Conservation (phyloP, 2,113 vertebrate genomes). For the Lepisosteus osseus region DNA sequence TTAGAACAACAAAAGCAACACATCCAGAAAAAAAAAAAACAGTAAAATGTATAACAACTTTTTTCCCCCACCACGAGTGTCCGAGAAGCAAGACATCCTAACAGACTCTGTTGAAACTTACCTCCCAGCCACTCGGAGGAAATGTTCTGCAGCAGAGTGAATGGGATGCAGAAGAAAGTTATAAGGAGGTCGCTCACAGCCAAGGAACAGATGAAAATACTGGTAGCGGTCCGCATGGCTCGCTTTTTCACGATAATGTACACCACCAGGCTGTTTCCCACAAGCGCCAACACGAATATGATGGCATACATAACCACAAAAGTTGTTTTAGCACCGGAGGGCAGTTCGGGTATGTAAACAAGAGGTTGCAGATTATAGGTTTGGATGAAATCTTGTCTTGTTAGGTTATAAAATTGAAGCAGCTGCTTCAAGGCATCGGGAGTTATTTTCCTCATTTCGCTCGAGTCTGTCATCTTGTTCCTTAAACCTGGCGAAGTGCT, state of each 20-base stretch:
- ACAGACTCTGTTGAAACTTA: conserved; percentile 40
- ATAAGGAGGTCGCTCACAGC: conserved; percentile 78
- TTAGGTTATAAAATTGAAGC: conserved; percentile 68
- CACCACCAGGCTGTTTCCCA: conserved; percentile 73
- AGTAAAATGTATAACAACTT: too few relatives aligned
- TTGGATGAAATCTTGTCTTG: conserved; percentile 69
- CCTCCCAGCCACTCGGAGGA: conserved; percentile 74
- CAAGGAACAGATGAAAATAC: conserved; percentile 73
- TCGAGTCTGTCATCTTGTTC: conserved; percentile 42
- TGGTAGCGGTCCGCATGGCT: conserved; percentile 63
- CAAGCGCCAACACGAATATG: conserved; percentile 69
- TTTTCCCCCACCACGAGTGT: too few relatives aligned
- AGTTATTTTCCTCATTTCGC: conserved; percentile 57
- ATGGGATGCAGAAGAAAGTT: conserved; percentile 77
- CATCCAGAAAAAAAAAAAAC: too few relatives aligned
- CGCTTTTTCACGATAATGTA: conserved; percentile 65
- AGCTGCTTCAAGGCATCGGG: conserved; percentile 64
- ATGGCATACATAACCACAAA: conserved; percentile 68
- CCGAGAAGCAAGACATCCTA: too few relatives aligned
- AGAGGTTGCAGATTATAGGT: conserved; percentile 71
- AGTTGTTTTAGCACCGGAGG: conserved; percentile 56
- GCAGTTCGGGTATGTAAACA: conserved; percentile 71
- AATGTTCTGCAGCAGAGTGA: conserved; percentile 77
- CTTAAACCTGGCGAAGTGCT: background rate
- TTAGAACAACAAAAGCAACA: too few relatives aligned